Evolutionary conservation across 2,888 invertebrate species (phyloP), one percentile per base, ranked within the genome.

Genomic region (Pammene fasciana): DNA sequence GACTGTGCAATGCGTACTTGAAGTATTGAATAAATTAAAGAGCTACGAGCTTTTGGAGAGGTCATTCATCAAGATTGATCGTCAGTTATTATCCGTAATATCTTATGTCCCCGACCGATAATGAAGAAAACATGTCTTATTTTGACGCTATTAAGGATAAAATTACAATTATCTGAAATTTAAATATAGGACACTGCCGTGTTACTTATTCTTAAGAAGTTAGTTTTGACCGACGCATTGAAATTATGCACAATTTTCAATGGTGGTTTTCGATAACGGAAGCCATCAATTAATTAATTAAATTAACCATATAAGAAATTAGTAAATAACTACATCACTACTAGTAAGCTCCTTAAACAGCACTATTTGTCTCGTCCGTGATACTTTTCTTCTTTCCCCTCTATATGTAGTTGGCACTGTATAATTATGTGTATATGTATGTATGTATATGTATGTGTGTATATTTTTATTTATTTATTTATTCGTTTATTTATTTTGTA

Each of bases 1-100:
- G 84, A 80, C 75, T 77, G 52, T 45, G 74, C 75, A 79, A 78
- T 78, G 55, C 70, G 88, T 84, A 86, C 89, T 87, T 89, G 88
- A n/a, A 88, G 78, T 77, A 68, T 77, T 74, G 80, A 76, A 78
- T 77, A 76, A 74, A 75, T 76, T 76, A 75, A 59, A 2, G 74
- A 77, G 72, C 57, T 16, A 10, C 5, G 72, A 82, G 81, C 81
- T 84, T 84, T 74, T 66, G 66, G 78, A 82, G 83, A 86, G 84
- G 83, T 70, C 70, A 60, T 60, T 50, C 52, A 50, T n/a, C n/a
- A 18, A 38, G 38, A 59, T 60, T 46, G 45, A 34, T 10, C 43
- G 62, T 16, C 68, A 38, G 67, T 43, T 68, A 61, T 38, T 8
- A 34, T 45, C 45, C 34, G 54, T 43, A 52, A 55, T 13, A 11